Evolutionary conservation across 2,888 invertebrate genomes (phyloP).

Genomic region (Aphodius granarius): DNA sequence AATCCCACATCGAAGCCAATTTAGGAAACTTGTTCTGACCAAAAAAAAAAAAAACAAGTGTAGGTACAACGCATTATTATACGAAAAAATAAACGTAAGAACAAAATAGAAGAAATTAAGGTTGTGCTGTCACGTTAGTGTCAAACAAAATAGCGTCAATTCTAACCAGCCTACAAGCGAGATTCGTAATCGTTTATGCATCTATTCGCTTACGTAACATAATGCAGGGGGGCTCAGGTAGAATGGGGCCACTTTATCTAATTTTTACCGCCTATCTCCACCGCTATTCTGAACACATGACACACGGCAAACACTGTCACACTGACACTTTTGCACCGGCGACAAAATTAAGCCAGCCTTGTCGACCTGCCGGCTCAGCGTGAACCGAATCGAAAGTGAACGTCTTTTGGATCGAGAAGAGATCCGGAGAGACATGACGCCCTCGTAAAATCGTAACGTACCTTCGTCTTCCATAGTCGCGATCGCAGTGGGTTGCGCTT

Average conservation of each 20-base stretch:
- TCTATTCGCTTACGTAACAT: not conserved
- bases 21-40: not conserved
- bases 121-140: not conserved
- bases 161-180: not conserved
- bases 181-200: not conserved
- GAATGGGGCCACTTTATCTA: not conserved
- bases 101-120: not conserved
- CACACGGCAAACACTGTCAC: not conserved
- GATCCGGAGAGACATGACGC: not conserved
- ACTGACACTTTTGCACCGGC: not conserved
- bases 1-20: not conserved
- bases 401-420: not conserved
- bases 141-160: not conserved
- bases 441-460: slow-evolving; percentile 4
- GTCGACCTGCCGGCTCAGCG: not conserved
- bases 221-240: not conserved
- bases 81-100: not conserved
- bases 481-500: slow-evolving; percentile 29
- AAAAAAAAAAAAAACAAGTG: not conserved
- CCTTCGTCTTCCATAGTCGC: slow-evolving; percentile 47
- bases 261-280: not conserved
- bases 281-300: not conserved
- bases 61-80: not conserved
- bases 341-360: not conserved
- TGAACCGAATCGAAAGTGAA: not conserved